phyloP scores from a whole-genome alignment of 64 coral and sea anemone genomes.

The Actinia equina region DNA sequence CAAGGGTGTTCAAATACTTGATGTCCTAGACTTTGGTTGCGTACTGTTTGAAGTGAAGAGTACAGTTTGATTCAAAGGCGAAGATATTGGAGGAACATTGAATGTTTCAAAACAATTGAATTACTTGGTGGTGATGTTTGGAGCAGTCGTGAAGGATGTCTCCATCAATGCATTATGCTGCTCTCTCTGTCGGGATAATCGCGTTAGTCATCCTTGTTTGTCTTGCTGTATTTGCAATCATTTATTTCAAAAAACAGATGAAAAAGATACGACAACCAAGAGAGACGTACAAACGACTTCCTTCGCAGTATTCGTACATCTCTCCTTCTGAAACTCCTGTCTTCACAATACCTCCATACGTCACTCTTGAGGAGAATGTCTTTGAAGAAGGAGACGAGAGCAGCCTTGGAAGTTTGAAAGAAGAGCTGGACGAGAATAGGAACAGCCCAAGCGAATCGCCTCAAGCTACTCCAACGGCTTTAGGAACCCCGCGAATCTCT shows the following conservation, averaged over 20 bases:
- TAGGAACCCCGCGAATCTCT: slow-evolving; percentile 5
- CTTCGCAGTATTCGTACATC: slow-evolving; percentile 55
- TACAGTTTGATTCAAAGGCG: not conserved
- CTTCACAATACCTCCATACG: slow-evolving; percentile 80
- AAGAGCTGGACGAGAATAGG: slow-evolving; percentile 4
- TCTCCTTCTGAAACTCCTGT: slow-evolving; percentile 55
- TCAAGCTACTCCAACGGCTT: not conserved
- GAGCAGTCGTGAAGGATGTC: not conserved
- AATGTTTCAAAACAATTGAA: not conserved
- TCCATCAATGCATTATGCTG: not conserved
- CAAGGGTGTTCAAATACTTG: not conserved
- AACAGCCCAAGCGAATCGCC: slow-evolving; percentile 25
- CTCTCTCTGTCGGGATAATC: not conserved
- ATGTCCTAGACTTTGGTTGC: not conserved
- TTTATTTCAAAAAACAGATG: not conserved
- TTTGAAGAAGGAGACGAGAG: slow-evolving; percentile 26
- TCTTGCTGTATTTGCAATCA: not conserved
- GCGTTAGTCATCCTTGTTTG: not conserved
- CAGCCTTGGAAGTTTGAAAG: not conserved
- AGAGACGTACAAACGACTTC: not conserved
- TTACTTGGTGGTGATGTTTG: not conserved
- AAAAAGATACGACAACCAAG: not conserved
- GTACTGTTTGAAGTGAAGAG: too few species aligned
- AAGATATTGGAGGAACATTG: not conserved
- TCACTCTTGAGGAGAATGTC: slow-evolving; percentile 42